Base-by-base conservation (phyloP, 1,140 invertebrate genomes). In the Halictus rubicundus region DNA sequence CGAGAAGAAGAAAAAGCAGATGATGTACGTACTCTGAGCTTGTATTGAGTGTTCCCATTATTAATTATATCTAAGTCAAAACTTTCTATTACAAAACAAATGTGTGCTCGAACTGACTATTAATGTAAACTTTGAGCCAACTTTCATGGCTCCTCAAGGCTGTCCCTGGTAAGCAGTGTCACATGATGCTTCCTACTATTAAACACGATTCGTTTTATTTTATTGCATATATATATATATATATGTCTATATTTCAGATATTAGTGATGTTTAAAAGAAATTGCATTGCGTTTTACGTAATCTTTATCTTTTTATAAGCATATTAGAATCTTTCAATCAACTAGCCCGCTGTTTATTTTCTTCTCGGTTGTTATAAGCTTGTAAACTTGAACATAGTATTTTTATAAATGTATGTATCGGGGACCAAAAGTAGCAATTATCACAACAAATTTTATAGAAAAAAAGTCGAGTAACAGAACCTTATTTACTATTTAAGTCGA, bases 1-100 rank as follows among this genome's bases (percentile, higher is more conserved):
- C 92, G 93, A 39, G 94, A 94, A 63, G 94, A 94, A 80, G 95
- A 93, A 46, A 93, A 93, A 89, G 75, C 87, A 63, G 91, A 93
- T 82, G 91, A 86, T 82, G 84, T 84, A 87, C 64, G 81, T 88
- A 88, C 66, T 72, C 60, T 81, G 27, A 76, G 71, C 49, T 87
- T 84, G 12, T 74, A 81, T 60, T 85, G 63, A 83, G 73, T 64
- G 23, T 39, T 74, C 14, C 74, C 49, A 63, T 46, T 59, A 79
- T 74, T 74, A 63, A 87, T 65, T 87, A 86, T 59, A 86, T 63
- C 42, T 85, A 84, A 74, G 76, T 79, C 69, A 80, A 64, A 85
- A 82, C 25, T 73, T 73, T 85, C 74, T 79, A 79, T 87, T 71
- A 87, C 71, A 63, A 78, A 76, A 69, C 64, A 71, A 72, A 69